Evolutionary conservation across 2,113 vertebrate species (phyloP), one percentile per base, ranked within the genome.

Genomic region (Dicentrarchus labrax): DNA sequence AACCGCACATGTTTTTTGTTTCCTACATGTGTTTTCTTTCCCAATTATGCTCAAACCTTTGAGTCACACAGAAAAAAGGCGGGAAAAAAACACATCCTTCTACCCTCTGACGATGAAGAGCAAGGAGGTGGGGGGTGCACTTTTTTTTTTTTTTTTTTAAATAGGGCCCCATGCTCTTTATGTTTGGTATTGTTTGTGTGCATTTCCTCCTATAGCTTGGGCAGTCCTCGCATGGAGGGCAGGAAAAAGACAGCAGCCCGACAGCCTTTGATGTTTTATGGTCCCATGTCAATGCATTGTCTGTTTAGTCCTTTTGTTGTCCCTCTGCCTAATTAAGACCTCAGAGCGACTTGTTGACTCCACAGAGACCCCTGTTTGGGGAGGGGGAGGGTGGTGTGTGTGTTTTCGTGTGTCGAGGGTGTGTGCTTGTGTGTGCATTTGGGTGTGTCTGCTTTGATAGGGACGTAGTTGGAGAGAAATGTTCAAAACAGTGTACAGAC

Each of bases 261-360:
- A 72, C 70, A 5, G 77, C 76, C 92, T 95, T 95, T 95, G 91
- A 95, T 95, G 92, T 85, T 95, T 93, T 93, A 93, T 86, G 86
- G 88, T 88, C 87, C 79, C 84, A 88, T 92, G 93, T 94, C 88
- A 91, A 72, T 8, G 77, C 75, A 87, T 92, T 93, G 94, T 93
- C 94, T 85, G 82, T 81, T 87, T 77, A 89, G 82, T 84, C 83
- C 90, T 89, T 94, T 94, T 94, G 94, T 96, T 92, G 89, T 84
- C 84, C 84, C 56, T 45, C 69, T 12, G 87, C 85, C 93, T 95
- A 94, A 96, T 95, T 94, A 95, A 94, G 94, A 93, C 91, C 90
- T 94, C 88, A 85, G 89, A 90, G 86, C 59, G 77, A 91, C 93
- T 94, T 94, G 94, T 92, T 93, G 94, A 95, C 91, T 92, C 82